phyloP scores from a whole-genome alignment of 1,140 invertebrate species.

The Gonioctena quinquepunctata region DNA sequence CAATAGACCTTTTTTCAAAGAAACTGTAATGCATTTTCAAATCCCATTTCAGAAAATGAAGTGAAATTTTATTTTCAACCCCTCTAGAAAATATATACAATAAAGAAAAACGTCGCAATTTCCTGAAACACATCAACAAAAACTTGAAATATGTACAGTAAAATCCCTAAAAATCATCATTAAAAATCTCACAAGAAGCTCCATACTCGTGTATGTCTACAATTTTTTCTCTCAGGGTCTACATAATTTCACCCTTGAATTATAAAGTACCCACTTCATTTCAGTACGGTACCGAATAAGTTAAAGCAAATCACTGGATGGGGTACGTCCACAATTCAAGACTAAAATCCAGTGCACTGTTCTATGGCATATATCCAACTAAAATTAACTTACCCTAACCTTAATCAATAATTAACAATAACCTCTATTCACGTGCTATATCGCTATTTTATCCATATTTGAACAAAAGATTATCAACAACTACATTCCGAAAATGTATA shows the following conservation, averaged over 20 bases:
- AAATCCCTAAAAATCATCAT: conserved; percentile 35
- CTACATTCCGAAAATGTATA: conserved; percentile 23
- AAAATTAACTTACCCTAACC: conserved; percentile 43
- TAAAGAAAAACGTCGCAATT: background rate
- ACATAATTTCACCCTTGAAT: background rate
- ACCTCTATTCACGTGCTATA: conserved; percentile 45
- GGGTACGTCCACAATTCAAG: background rate
- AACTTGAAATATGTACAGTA: conserved; percentile 36
- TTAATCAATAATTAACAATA: conserved; percentile 55
- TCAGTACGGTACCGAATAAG: background rate
- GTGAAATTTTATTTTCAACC: no score
- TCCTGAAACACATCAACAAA: conserved; percentile 25
- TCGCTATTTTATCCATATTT: conserved; percentile 30
- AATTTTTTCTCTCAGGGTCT: background rate
- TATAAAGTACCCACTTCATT: background rate
- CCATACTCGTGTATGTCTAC: conserved; percentile 14
- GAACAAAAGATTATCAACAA: conserved; percentile 4
- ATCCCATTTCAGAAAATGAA: no score
- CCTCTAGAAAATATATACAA: conserved; percentile 1
- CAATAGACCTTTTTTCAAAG: no score
- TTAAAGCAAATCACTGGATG: conserved; percentile 19
- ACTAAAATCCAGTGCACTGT: background rate
- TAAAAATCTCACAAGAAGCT: conserved; percentile 33
- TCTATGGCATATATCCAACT: conserved; percentile 23
- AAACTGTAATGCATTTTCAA: no score